Evolutionary conservation across 2,797 vertebrate species (phyloP), one percentile per base, ranked within the genome.

Genomic region (Balearica regulorum): DNA sequence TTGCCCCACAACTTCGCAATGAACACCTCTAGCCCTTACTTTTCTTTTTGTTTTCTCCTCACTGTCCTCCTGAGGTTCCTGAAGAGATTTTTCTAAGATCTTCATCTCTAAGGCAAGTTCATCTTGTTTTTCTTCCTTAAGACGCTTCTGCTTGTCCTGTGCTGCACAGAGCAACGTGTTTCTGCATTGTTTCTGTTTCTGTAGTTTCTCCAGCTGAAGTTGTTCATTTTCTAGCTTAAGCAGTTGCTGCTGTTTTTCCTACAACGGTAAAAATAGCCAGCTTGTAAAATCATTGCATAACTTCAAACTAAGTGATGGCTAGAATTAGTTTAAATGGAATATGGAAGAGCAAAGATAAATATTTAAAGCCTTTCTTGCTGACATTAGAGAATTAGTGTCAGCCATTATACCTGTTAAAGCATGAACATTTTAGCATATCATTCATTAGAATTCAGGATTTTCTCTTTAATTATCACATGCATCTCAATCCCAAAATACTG

Each of bases 101-200:
- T 95, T 98, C 97, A 98, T 97, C 83, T 99, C 98, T 70, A 98
- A 80, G 11, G 98, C 97, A 70, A 98, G 97, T 37, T 99, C 98
- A 4, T 97, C 97, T 94, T 98, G 97, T 94, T 98, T 98, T 84
- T 99, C 98, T 75, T 93, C 96, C 11, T 97, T 91, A 79, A 98
- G 85, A 11, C 93, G 97, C 41, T 97, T 97, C 95, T 96, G 98
- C 97, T 98, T 99, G 66, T 98, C 97, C 57, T 89, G 95, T 9
- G 98, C 65, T 21, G 98, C 97, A 7, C 87, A 95, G 28, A 99
- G 98, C 96, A 99, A 91, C 82, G 68, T 80, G 14, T 69, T 90
- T 28, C 98, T 98, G 9, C 94, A 76, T 53, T 94, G 94, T 87
- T 89, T 94, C 94, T 98, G 98, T 8, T 96, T 93, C 90, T 89